phyloP scores from a whole-genome alignment of 2,113 vertebrate genomes.

The Emydura subglobosa region DNA sequence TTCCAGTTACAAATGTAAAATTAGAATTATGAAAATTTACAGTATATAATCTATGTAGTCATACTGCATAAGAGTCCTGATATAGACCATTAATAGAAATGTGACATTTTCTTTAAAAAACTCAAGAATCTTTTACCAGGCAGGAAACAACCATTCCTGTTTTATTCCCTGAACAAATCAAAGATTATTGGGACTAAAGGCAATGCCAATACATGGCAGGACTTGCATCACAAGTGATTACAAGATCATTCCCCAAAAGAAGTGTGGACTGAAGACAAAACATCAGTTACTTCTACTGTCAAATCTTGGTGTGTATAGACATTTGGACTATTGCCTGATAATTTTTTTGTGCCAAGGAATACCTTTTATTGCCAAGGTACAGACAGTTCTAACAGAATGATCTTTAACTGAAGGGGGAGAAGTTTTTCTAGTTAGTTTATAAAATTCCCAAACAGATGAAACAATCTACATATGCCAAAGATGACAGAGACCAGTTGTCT shows the following conservation, averaged over 20 bases:
- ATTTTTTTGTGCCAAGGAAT: background rate
- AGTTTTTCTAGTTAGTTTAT: background rate
- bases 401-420: background rate
- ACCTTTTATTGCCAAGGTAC: background rate
- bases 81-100: background rate
- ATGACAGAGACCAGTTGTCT: background rate
- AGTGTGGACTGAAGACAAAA: background rate
- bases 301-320: background rate
- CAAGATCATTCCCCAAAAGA: background rate
- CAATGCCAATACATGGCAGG: background rate
- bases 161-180: background rate
- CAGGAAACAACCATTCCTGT: background rate
- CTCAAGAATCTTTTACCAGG: background rate
- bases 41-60: background rate
- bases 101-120: conserved; percentile 6
- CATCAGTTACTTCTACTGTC: background rate
- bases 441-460: background rate
- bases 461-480: background rate
- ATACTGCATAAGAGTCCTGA: background rate
- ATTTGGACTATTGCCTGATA: background rate
- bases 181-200: background rate
- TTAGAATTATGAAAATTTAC: background rate
- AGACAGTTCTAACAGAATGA: background rate
- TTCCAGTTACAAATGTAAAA: background rate
- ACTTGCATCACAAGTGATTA: background rate